Base-by-base conservation (phyloP, 2,113 vertebrate genomes). In the Gymnobelideus leadbeateri region DNA sequence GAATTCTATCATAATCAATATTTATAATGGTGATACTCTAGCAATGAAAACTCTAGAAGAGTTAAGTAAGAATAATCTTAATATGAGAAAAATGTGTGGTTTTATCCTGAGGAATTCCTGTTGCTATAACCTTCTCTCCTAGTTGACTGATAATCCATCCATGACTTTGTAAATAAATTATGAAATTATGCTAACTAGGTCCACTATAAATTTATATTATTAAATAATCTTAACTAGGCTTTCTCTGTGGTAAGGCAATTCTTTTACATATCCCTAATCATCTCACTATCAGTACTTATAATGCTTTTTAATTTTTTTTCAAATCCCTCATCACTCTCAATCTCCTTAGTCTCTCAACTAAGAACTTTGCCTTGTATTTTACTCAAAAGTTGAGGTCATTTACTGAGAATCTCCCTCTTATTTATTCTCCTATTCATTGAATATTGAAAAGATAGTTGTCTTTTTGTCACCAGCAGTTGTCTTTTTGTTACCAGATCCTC, bases 1-100 rank as follows among this genome's bases (percentile, higher is more conserved):
- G 21, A 51, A 93, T 93, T 50, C n/a, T 94, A 68, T 37, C 23
- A 37, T 68, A 68, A 68, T 14, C 37, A 8, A 91, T 90, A 94
- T 52, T 89, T 50, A 96, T 94, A 92, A 95, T 93, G 16, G 46
- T 47, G 16, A 49, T 47, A 94, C 11, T 84, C 43, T 94, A 37
- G 31, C 53, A 92, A 92, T 91, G 93, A 92, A 92, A 91, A n/a
- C 92, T 94, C 55, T 19, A 90, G 57, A 23, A 92, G 51, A 68
- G 3, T 68, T 31, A 68, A 68, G 61, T 57, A 31, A 68, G 12
- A 68, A 16, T 37, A 37, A 68, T 68, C 12, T 68, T 37, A 68
- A 68, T 68, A 68, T 68, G 12, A 68, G 61, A n/a, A 61, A 68
- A 68, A 68, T 6, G 12, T 16, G 12, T 68, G 61, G 61, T 68